phyloP scores from a whole-genome alignment of 2,888 invertebrate genomes.

The Eupithecia vulgata region DNA sequence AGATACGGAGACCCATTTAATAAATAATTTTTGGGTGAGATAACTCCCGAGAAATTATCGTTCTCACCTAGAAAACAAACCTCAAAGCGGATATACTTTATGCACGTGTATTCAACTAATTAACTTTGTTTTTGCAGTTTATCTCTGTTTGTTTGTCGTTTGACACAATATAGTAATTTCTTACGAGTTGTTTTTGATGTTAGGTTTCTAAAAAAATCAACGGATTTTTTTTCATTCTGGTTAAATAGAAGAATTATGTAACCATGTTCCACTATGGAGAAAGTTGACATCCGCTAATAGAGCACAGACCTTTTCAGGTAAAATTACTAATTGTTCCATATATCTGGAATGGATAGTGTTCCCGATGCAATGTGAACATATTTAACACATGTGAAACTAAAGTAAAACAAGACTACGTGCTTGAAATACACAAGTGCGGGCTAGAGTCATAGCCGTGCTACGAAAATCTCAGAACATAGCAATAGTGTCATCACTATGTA shows the following conservation, averaged over 20 bases:
- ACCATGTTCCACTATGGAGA: not conserved
- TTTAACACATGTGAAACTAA: slow-evolving; percentile 1
- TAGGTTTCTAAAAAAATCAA: not conserved
- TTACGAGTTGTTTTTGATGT: not conserved
- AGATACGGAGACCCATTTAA: slow-evolving; percentile 26
- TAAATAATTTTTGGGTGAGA: slow-evolving; percentile 16
- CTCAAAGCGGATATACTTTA: not conserved
- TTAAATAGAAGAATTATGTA: not conserved
- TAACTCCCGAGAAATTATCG: slow-evolving; percentile 25
- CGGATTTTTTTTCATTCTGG: not conserved
- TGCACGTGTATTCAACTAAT: not conserved
- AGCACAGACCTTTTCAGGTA: not conserved
- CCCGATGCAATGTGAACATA: not conserved
- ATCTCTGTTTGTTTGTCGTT: not conserved
- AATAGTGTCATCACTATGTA: slow-evolving; percentile 29
- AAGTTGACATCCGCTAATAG: not conserved
- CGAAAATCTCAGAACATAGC: slow-evolving; percentile 27
- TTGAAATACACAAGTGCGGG: not conserved
- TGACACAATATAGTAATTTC: not conserved
- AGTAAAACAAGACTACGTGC: not conserved
- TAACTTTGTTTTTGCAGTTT: not conserved
- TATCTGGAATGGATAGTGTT: not conserved
- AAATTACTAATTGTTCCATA: not conserved
- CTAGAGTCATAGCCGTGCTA: slow-evolving; percentile 27
- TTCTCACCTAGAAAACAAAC: slow-evolving; percentile 15